These are phyloP conservation scores for Limnephilus lunatus DNA, from an alignment of 2,888 invertebrate species.

Conservation along the genomic window DNA sequence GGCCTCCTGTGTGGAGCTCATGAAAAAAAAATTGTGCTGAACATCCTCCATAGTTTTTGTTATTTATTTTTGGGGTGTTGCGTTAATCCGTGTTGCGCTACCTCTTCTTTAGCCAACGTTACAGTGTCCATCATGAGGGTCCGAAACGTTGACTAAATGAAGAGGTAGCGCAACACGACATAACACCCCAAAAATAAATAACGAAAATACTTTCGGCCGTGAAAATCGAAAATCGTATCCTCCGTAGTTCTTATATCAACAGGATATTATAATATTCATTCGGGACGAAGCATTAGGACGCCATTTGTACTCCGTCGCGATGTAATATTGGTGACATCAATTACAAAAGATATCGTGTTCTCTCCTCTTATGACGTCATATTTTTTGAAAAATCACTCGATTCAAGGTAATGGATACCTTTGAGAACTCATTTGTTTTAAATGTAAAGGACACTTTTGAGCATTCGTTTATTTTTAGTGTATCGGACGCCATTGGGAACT, in stretches of 20 bases:
- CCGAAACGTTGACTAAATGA: too few species aligned
- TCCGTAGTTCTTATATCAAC: not conserved
- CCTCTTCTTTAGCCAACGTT: too few species aligned
- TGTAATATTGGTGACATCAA: conserved; percentile 39
- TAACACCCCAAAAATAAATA: too few species aligned
- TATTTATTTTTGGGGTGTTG: too few species aligned
- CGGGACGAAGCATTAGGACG: not conserved
- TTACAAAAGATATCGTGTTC: conserved; percentile 17
- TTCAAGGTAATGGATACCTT: not conserved
- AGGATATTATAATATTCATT: conserved; percentile 20
- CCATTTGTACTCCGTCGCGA: not conserved
- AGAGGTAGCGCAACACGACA: too few species aligned
- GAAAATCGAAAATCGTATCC: too few species aligned
- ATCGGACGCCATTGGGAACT: not conserved
- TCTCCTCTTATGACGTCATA: conserved; percentile 14
- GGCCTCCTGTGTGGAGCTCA: too few species aligned
- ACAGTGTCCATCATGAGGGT: too few species aligned
- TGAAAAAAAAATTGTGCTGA: too few species aligned
- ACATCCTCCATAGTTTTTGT: too few species aligned
- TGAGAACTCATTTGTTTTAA: not conserved
- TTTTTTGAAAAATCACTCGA: not conserved
- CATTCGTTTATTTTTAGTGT: not conserved
- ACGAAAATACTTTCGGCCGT: too few species aligned
- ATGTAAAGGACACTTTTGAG: not conserved
- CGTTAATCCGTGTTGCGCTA: too few species aligned